Conservation (phyloP, 2,888 invertebrate species). For the Calliscelio sp. region DNA sequence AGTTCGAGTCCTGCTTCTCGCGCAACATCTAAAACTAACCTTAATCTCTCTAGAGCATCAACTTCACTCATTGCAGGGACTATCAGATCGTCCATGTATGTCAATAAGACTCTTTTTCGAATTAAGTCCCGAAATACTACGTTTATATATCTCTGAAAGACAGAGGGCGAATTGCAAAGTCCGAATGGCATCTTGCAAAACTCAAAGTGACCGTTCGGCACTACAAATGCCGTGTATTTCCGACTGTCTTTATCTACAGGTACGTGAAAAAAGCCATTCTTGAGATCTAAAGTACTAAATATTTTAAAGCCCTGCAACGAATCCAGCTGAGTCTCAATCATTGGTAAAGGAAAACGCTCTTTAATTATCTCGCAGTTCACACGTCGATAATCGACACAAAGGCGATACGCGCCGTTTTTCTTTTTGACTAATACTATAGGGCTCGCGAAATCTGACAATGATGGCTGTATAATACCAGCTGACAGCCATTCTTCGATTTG, state of each 20-base stretch:
- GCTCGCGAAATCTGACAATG: slow-evolving; percentile 15
- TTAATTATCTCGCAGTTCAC: slow-evolving; percentile 76
- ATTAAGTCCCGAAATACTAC: too few species aligned
- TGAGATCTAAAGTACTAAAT: slow-evolving; percentile 78
- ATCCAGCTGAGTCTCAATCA: slow-evolving; percentile 78
- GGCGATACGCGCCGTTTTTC: slow-evolving; percentile 73
- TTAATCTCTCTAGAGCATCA: too few species aligned
- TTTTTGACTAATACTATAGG: slow-evolving; percentile 55
- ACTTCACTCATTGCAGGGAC: too few species aligned
- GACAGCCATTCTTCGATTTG: slow-evolving; percentile 11
- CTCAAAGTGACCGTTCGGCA: slow-evolving; percentile 69
- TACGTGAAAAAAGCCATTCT: slow-evolving; percentile 75
- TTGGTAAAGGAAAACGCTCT: slow-evolving; percentile 74
- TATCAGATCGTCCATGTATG: too few species aligned
- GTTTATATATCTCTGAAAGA: slow-evolving; percentile 26
- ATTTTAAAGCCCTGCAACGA: slow-evolving; percentile 73
- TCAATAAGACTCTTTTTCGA: too few species aligned
- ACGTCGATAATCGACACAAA: slow-evolving; percentile 78
- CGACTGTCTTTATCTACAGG: slow-evolving; percentile 67
- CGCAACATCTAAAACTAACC: too few species aligned
- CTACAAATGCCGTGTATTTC: slow-evolving; percentile 77
- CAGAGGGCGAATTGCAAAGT: slow-evolving; percentile 13
- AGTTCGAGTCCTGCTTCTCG: too few species aligned
- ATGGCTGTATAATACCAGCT: slow-evolving; percentile 15
- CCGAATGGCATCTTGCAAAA: slow-evolving; percentile 38